Evolutionary conservation across 2,888 invertebrate genomes (phyloP), one percentile per base, ranked within the genome.

Genomic region (Agrochola circellaris): DNA sequence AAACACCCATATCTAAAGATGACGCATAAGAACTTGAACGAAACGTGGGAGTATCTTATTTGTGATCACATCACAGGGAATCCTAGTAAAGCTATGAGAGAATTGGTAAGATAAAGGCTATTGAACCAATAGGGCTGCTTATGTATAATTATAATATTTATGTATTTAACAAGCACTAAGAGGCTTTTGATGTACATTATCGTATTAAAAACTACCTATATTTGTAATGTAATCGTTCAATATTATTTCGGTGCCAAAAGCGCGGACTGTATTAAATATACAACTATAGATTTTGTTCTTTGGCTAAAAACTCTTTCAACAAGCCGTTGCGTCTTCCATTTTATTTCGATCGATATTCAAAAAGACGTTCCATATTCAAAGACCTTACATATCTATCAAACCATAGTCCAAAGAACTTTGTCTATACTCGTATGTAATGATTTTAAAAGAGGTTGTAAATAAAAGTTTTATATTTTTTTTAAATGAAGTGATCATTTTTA

Each of bases 171-270:
- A 74, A 81, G 84, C 77, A 69, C 65, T 84, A 83, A 56, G 87
- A 87, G 74, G 90, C 90, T 90, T 90, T 89, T 65, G 82, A 81
- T 89, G 87, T 90, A 87, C 65, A 82, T 82, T 87, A 77, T 77
- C 79, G 71, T 83, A 72, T 83, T 68, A 74, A 66, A 77, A 77
- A 75, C 17, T 77, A 17, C 23, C 11, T 68, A 73, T 84, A 78
- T 79, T 38, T 77, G 38, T 74, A 74, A 79, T 78, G 74, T 77
- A 82, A 87, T 86, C 76, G 69, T 87, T 85, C 78, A 84, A 84
- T 85, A 88, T 89, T 86, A 79, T 90, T 89, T 91, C 86, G 62
- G 93, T 93, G 92, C 93, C 92, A 93, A 92, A 89, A 85, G 87
- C 85, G 87, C 89, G 72, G 88, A 88, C 82, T 90, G 86, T 86